These are phyloP conservation scores for Scarus forsteni DNA, from an alignment of 2,797 vertebrate species.

Conservation along the genomic window DNA sequence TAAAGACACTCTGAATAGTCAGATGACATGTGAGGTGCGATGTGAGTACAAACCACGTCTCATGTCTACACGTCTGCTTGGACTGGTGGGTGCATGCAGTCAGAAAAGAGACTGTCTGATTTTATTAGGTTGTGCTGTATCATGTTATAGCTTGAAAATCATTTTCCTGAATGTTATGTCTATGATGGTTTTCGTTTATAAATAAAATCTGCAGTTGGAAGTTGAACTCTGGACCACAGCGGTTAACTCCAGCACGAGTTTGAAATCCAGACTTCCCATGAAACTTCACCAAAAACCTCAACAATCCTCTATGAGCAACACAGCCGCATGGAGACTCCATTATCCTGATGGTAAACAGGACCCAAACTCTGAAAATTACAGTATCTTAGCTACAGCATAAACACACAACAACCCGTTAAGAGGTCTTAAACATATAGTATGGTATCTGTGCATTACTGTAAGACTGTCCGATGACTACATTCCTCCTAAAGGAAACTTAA, in stretches of 20 bases:
- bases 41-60: too few species aligned
- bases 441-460: conserved; percentile 2
- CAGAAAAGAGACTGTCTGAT: conserved; percentile 10
- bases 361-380: conserved; percentile 48
- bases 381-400: conserved; percentile 72
- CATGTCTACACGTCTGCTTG: too few species aligned
- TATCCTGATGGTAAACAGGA: conserved; percentile 73
- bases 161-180: conserved; percentile 54
- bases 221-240: conserved; percentile 39
- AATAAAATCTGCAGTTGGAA: conserved; percentile 55
- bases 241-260: conserved; percentile 35
- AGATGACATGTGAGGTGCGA: too few species aligned
- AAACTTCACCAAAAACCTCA: conserved; percentile 64
- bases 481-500: conserved; percentile 17
- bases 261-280: conserved; percentile 54
- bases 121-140: conserved; percentile 30
- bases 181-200: conserved; percentile 55
- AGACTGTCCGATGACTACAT: conserved; percentile 1
- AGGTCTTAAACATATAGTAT: conserved; percentile 26
- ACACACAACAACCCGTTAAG: conserved; percentile 59
- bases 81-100: background rate
- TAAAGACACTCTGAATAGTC: too few species aligned
- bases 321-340: conserved; percentile 68
- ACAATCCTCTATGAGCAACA: conserved; percentile 61
- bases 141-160: conserved; percentile 44